These are phyloP conservation scores for Sander lucioperca DNA, from an alignment of 2,113 vertebrate genomes.

Conservation along the genomic window DNA sequence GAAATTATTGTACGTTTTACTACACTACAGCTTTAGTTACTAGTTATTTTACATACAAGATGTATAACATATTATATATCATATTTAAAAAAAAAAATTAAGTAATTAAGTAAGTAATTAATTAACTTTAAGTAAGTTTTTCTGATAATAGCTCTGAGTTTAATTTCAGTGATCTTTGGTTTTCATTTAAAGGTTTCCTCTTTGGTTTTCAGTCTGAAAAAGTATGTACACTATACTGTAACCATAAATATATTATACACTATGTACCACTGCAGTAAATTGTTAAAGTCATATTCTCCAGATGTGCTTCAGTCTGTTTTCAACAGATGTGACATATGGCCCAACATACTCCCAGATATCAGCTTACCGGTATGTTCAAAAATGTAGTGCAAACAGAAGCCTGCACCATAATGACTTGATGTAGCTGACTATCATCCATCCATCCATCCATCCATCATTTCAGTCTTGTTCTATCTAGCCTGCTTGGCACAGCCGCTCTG, in stretches of 20 bases:
- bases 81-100: too few species aligned
- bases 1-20: neutral
- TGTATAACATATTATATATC: too few species aligned
- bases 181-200: conserved; percentile 5
- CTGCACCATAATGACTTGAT: neutral
- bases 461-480: neutral
- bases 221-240: neutral
- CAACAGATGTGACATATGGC: conserved; percentile 26
- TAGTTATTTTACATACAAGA: too few species aligned
- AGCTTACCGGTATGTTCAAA: neutral
- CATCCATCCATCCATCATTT: conserved; percentile 34
- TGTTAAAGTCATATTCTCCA: neutral
- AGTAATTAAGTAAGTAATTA: too few species aligned
- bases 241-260: neutral
- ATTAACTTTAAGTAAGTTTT: too few species aligned
- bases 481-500: conserved; percentile 2
- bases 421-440: conserved; percentile 19
- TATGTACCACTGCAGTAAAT: conserved; percentile 2
- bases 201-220: neutral
- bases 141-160: neutral
- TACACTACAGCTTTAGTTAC: neutral
- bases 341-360: conserved; percentile 33
- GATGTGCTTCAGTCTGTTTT: conserved; percentile 26
- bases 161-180: neutral
- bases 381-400: conserved; percentile 11